A percentile compares a stretch with the other conserved stretches of the same genome.
These are phyloP conservation scores for Ptychodera flava DNA, from an alignment of 35 echinoderm and acorn worm genomes.

Conservation along the genomic window DNA sequence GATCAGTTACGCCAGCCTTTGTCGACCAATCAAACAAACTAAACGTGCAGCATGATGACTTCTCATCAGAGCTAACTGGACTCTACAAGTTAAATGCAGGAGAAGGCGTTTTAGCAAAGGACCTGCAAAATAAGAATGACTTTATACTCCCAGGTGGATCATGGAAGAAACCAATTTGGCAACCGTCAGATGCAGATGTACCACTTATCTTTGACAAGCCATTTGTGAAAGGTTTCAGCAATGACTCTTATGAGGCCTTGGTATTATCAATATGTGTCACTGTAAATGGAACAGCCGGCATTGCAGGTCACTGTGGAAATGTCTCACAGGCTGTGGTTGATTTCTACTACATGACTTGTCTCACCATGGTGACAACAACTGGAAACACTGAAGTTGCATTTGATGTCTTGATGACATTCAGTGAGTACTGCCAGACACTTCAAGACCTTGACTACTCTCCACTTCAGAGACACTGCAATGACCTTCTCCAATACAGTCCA, in stretches of 20 bases:
- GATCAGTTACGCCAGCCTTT: constrained; percentile 52
- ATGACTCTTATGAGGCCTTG: constrained; percentile 24
- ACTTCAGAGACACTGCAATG: neutral
- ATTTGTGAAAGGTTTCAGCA: constrained; percentile 29
- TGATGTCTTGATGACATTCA: constrained; percentile 12
- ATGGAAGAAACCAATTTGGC: constrained; percentile 57
- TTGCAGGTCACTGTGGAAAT: constrained; percentile 27
- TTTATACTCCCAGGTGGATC: constrained; percentile 39
- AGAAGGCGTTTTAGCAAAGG: constrained; percentile 7
- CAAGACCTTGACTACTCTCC: neutral
- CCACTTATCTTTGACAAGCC: constrained; percentile 19
- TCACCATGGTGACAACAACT: constrained; percentile 35
- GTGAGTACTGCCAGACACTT: constrained; percentile 18
- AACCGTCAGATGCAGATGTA: constrained; percentile 50
- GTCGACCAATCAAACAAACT: constrained; percentile 25
- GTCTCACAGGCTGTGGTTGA: constrained; percentile 26
- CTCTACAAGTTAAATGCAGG: constrained; percentile 65
- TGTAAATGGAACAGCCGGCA: constrained; percentile 11
- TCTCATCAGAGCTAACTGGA: constrained; percentile 5
- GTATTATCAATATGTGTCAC: constrained; percentile 35
- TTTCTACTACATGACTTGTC: constrained; percentile 76
- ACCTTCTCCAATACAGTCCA: neutral
- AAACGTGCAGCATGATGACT: constrained; percentile 29
- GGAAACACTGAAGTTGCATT: constrained; percentile 36
- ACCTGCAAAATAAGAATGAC: constrained; percentile 33